phyloP scores from a whole-genome alignment of 1,140 invertebrate genomes.

The Temnothorax nylanderi region DNA sequence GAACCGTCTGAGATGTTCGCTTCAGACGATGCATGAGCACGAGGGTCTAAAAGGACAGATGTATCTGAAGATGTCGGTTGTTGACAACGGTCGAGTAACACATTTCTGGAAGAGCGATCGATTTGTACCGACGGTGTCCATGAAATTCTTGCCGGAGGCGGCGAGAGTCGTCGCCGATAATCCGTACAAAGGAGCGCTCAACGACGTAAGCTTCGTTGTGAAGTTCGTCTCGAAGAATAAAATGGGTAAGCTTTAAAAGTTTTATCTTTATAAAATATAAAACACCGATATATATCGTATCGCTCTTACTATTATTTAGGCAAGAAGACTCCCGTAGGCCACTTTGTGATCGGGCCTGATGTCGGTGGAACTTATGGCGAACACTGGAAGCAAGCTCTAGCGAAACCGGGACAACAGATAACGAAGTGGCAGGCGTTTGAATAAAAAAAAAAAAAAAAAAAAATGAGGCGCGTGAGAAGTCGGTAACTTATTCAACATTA shows the following conservation, averaged over 20 bases:
- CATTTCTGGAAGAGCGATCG: conserved; percentile 91
- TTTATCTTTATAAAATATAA: background rate
- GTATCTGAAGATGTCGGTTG: conserved; percentile 91
- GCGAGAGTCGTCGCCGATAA: conserved; percentile 83
- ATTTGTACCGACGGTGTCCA: conserved; percentile 89
- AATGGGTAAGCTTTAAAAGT: conserved; percentile 76
- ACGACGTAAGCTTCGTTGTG: conserved; percentile 83
- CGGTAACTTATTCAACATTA: conserved; percentile 3
- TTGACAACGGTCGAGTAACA: conserved; percentile 89
- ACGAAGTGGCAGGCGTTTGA: conserved; percentile 84
- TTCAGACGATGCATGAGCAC: conserved; percentile 90
- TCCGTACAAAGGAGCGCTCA: conserved; percentile 83
- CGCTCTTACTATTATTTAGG: conserved; percentile 73
- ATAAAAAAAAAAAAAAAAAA: conserved; percentile 57
- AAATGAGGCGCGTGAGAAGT: background rate
- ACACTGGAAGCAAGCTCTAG: conserved; percentile 84
- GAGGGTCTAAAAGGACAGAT: conserved; percentile 89
- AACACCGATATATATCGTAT: background rate
- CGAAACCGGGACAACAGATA: conserved; percentile 82
- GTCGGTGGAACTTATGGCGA: conserved; percentile 82
- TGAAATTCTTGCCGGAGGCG: conserved; percentile 83
- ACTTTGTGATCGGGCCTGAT: conserved; percentile 85
- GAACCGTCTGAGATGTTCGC: conserved; percentile 86
- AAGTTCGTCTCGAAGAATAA: conserved; percentile 85
- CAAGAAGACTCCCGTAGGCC: conserved; percentile 87